These are phyloP conservation scores for Xylocampa areola DNA, from an alignment of 2,888 invertebrate species.

Conservation along the genomic window DNA sequence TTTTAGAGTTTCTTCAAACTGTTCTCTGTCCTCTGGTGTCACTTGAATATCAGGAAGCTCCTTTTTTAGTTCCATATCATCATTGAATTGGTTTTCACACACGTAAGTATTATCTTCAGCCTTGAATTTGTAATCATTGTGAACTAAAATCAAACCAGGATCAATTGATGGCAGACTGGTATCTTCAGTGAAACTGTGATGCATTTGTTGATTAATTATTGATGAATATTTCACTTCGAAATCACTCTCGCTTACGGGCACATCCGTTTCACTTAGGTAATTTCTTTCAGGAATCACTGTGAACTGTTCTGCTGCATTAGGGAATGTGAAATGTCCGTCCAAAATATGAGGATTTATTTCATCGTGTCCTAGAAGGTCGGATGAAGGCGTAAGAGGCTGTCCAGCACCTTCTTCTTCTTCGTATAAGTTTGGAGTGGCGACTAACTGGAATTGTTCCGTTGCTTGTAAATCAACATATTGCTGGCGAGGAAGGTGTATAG, in stretches of 20 bases:
- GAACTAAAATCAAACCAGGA: constrained; percentile 74
- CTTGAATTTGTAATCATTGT: constrained; percentile 78
- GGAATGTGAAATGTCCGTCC: constrained; percentile 87
- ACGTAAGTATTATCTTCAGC: constrained; percentile 77
- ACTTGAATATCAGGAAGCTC: constrained; percentile 86
- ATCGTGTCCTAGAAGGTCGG: constrained; percentile 85
- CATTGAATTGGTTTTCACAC: constrained; percentile 81
- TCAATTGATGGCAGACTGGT: constrained; percentile 74
- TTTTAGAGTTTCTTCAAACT: constrained; percentile 86
- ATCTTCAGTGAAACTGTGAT: constrained; percentile 68
- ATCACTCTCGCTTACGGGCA: constrained; percentile 78
- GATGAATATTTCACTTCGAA: constrained; percentile 87
- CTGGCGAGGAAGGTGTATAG: constrained; percentile 85
- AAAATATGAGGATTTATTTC: constrained; percentile 86
- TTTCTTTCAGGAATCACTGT: constrained; percentile 86
- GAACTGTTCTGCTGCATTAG: constrained; percentile 86
- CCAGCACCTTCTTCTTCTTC: constrained; percentile 91
- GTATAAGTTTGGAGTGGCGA: constrained; percentile 89
- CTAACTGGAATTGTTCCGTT: constrained; percentile 91
- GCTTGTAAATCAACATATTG: constrained; percentile 91
- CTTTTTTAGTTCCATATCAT: constrained; percentile 84
- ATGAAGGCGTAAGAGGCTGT: constrained; percentile 88
- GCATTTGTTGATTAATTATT: constrained; percentile 77
- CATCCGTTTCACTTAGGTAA: constrained; percentile 81
- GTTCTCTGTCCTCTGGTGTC: constrained; percentile 85